These are phyloP conservation scores for Cheirogaleus major DNA, from an alignment of 2,797 vertebrate species.

Conservation along the genomic window DNA sequence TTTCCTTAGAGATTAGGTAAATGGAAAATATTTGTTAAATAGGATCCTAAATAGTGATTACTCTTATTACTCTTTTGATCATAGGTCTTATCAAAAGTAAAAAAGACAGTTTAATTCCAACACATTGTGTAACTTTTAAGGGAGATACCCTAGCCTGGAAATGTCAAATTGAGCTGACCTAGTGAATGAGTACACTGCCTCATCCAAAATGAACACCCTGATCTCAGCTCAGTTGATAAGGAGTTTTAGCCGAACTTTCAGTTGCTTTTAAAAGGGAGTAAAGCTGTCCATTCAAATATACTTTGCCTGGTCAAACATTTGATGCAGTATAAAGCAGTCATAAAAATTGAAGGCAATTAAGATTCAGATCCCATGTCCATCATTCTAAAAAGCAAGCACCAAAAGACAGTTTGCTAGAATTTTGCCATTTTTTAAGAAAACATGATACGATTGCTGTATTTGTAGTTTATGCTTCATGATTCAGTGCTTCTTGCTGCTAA, in stretches of 20 bases:
- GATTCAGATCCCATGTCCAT: neutral
- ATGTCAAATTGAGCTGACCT: slow-evolving; percentile 1
- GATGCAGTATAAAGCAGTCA: slow-evolving; percentile 30
- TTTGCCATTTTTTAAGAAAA: neutral
- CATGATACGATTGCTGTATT: neutral
- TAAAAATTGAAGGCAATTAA: slow-evolving; percentile 58
- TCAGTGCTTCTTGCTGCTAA: slow-evolving; percentile 23
- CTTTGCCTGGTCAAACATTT: slow-evolving; percentile 21
- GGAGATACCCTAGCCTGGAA: neutral
- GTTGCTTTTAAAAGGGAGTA: slow-evolving; percentile 18
- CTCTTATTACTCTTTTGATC: neutral
- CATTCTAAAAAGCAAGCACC: slow-evolving; percentile 39
- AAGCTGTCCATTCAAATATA: neutral
- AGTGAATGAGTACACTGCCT: neutral
- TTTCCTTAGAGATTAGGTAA: slow-evolving; percentile 11
- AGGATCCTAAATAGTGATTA: slow-evolving; percentile 37
- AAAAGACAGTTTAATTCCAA: neutral
- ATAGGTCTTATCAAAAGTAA: slow-evolving; percentile 42
- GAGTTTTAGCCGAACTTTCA: slow-evolving; percentile 22
- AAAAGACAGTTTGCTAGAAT: slow-evolving; percentile 10
- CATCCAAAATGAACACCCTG: neutral
- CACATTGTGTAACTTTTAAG: neutral
- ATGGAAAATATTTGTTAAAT: slow-evolving; percentile 17
- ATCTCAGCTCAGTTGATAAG: neutral
- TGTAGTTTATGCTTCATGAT: neutral